phyloP scores from a whole-genome alignment of 1,140 invertebrate species.

The Pentalonia nigronervosa region DNA sequence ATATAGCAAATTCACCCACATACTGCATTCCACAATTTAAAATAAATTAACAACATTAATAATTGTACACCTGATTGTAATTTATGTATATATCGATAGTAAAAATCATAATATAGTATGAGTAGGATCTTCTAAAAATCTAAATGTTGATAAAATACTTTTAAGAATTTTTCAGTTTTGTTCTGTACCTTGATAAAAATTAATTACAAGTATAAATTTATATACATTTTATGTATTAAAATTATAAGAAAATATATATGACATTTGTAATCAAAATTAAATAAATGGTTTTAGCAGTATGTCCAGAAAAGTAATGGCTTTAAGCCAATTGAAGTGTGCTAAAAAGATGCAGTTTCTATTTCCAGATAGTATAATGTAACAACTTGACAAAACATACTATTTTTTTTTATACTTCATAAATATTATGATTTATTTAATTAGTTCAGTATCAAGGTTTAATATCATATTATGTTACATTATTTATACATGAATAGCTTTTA shows the following conservation, averaged over 20 bases:
- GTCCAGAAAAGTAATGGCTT: conserved; percentile 38
- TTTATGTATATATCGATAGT: neutral
- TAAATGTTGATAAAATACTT: neutral
- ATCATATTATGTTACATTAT: neutral
- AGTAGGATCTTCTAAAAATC: neutral
- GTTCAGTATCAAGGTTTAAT: neutral
- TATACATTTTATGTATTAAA: neutral
- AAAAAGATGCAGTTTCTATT: conserved; percentile 55
- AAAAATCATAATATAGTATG: neutral
- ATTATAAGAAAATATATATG: conserved; percentile 9
- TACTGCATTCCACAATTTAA: neutral
- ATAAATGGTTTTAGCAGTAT: neutral
- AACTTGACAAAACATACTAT: conserved; percentile 31
- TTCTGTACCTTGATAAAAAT: neutral
- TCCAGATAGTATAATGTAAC: conserved; percentile 54
- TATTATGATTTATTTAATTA: conserved; percentile 28
- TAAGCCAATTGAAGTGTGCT: conserved; percentile 40
- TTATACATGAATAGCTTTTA: neutral
- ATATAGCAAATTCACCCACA: conserved; percentile 17
- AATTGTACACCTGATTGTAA: neutral
- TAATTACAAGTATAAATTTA: neutral
- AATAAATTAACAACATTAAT: neutral
- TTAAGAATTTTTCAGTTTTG: neutral
- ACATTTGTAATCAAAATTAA: neutral
- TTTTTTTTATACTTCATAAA: neutral